These are phyloP conservation scores for Dione juno DNA, from an alignment of 2,888 invertebrate species.

Conservation along the genomic window DNA sequence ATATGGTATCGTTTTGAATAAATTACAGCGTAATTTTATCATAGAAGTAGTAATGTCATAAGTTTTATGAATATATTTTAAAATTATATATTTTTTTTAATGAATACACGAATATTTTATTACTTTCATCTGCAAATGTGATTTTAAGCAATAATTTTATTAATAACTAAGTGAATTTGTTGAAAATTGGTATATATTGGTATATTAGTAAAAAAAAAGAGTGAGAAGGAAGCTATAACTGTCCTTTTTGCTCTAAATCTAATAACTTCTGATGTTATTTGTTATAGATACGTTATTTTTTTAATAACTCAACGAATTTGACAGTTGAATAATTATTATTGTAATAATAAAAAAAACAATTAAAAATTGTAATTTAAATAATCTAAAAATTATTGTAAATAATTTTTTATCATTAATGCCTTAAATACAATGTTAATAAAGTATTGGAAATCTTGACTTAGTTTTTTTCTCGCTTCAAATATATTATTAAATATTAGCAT, in stretches of 20 bases:
- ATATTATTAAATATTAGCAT: no score
- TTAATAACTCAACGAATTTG: no score
- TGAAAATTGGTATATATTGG: background rate
- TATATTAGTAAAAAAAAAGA: no score
- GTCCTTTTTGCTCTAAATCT: background rate
- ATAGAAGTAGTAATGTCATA: background rate
- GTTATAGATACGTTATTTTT: no score
- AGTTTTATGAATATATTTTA: background rate
- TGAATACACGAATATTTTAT: background rate
- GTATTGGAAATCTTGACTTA: background rate
- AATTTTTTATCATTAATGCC: background rate
- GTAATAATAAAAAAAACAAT: no score
- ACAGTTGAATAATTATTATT: no score
- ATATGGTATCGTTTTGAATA: background rate
- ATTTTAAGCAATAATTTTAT: background rate
- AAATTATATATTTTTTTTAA: background rate
- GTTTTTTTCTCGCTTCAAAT: no score
- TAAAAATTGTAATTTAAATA: background rate
- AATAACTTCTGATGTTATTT: no score
- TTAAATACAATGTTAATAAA: slow-evolving; percentile 5
- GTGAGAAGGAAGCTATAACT: background rate
- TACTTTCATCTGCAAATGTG: background rate
- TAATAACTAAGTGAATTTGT: background rate
- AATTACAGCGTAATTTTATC: background rate
- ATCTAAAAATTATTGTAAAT: background rate